Percentiles rank a stretch among this genome's conserved stretches.
phyloP scores from a whole-genome alignment of 2,797 vertebrate genomes.

The Neoniphon sammara region DNA sequence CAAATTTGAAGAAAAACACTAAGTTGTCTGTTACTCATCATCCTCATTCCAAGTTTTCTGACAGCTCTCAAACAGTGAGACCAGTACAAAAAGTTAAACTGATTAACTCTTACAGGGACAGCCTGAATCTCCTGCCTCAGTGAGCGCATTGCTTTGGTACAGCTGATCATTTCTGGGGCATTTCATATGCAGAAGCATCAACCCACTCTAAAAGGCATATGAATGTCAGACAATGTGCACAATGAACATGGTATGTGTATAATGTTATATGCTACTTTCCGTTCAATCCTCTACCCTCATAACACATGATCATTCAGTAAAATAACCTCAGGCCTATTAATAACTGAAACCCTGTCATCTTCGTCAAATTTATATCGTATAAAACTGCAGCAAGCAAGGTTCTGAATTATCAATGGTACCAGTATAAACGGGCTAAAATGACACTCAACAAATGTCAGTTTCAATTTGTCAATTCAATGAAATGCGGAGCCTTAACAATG shows the following conservation, averaged over 20 bases:
- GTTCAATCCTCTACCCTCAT: no score
- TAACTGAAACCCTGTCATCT: slow-evolving; percentile 25
- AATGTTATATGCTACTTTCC: no score
- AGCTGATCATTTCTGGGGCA: no score
- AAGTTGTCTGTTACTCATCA: no score
- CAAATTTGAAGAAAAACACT: no score
- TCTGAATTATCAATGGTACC: slow-evolving; percentile 23
- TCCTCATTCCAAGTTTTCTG: background rate
- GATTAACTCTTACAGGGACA: background rate
- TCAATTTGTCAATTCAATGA: background rate
- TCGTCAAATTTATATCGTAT: slow-evolving; percentile 50
- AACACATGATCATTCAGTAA: no score
- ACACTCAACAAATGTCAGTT: no score
- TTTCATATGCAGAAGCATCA: no score
- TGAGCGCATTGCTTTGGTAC: no score
- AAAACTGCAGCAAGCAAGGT: slow-evolving; percentile 37
- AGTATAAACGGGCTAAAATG: background rate
- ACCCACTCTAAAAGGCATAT: no score
- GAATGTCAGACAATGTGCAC: no score
- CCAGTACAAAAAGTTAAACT: background rate
- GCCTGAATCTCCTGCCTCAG: background rate
- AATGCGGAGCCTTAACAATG: background rate
- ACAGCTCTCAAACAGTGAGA: background rate
- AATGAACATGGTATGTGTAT: no score
- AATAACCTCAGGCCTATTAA: slow-evolving; percentile 6